These are phyloP conservation scores for Chrysina gloriosa DNA, from an alignment of 2,888 invertebrate species.

Conservation along the genomic window DNA sequence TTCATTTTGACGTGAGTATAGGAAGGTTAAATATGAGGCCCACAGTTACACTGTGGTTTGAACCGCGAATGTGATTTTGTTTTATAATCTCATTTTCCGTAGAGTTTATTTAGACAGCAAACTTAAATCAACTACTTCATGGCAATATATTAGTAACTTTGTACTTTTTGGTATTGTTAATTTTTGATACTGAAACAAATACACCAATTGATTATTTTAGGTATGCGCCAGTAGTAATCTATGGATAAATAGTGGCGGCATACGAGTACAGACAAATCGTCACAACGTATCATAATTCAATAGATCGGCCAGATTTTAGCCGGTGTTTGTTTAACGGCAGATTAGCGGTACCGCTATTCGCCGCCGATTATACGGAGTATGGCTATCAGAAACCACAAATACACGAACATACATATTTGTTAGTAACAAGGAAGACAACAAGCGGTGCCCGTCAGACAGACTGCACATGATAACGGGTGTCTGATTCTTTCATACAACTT, in stretches of 20 bases:
- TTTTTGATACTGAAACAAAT: no score
- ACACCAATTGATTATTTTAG: constrained; percentile 1
- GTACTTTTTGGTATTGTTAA: no score
- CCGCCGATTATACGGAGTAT: constrained; percentile 19
- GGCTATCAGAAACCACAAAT: constrained; percentile 29
- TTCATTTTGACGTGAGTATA: no score
- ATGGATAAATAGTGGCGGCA: background rate
- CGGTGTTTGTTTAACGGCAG: constrained; percentile 29
- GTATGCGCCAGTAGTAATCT: background rate
- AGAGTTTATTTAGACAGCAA: no score
- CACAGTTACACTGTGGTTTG: no score
- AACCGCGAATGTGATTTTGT: no score
- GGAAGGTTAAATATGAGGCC: no score
- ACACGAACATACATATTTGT: background rate
- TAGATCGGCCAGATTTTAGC: constrained; percentile 16
- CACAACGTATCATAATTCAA: constrained; percentile 27
- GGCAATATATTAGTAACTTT: no score
- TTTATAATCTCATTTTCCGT: no score
- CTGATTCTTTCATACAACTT: constrained; percentile 25
- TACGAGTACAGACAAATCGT: constrained; percentile 11
- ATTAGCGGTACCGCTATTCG: constrained; percentile 30
- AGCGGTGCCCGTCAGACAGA: constrained; percentile 34
- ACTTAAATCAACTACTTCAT: no score
- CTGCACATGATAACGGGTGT: constrained; percentile 34
- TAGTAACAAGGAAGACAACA: constrained; percentile 32